phyloP scores from a whole-genome alignment of 2,113 vertebrate genomes.

The Acinonyx jubatus region DNA sequence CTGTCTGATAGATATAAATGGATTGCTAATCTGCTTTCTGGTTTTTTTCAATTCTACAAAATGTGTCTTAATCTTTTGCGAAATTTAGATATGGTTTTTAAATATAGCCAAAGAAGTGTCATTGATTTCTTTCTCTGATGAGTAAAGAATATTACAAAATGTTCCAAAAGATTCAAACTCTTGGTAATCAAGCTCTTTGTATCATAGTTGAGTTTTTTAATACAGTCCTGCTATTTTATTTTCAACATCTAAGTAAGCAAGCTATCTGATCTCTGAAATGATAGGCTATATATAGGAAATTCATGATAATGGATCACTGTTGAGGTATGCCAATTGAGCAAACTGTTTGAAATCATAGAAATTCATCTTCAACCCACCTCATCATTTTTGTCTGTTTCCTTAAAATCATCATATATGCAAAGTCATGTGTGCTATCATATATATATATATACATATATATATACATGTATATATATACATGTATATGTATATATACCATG shows the following conservation, averaged over 20 bases:
- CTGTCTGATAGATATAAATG: conserved; percentile 39
- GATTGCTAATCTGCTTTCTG: background rate
- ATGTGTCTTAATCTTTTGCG: background rate
- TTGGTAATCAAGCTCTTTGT: conserved; percentile 21
- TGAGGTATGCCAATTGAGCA: background rate
- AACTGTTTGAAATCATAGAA: conserved; percentile 11
- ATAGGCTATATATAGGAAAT: conserved; percentile 23
- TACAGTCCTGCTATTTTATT: background rate
- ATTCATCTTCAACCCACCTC: background rate
- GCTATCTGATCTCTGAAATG: background rate
- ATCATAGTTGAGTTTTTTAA: background rate
- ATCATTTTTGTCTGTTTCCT: conserved; percentile 29
- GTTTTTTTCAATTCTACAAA: conserved; percentile 36
- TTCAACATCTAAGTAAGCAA: conserved; percentile 25
- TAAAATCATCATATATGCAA: background rate
- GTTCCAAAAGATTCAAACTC: background rate
- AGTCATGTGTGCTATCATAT: background rate
- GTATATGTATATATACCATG: background rate
- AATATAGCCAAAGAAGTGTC: background rate
- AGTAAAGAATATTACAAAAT: conserved; percentile 16
- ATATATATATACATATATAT: background rate
- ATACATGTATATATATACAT: background rate
- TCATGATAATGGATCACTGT: background rate
- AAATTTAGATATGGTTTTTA: background rate
- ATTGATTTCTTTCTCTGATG: conserved; percentile 23